Conservation (phyloP, 2,888 invertebrate species). For the Campopleginae sp. region DNA sequence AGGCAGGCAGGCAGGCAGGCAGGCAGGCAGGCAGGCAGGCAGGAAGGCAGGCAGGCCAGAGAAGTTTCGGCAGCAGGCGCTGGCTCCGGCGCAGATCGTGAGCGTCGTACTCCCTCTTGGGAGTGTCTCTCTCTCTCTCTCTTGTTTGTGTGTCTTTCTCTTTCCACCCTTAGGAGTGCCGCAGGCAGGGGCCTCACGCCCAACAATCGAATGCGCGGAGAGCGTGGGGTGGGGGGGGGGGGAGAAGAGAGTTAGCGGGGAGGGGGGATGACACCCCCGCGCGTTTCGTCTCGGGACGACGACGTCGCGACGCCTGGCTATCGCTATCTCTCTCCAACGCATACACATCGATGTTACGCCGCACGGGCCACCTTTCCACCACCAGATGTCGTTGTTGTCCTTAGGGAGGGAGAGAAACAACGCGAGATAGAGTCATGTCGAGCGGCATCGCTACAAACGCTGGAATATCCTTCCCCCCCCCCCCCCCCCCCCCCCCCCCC, state of each 20-base stretch:
- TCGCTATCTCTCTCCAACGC: constrained; percentile 48
- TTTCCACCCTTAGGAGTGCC: constrained; percentile 29
- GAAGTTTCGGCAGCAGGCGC: constrained; percentile 79
- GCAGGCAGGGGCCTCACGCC: constrained; percentile 34
- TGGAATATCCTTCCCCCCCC: constrained; percentile 44
- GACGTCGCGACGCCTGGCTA: constrained; percentile 53
- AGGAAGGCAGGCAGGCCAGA: too few relatives aligned
- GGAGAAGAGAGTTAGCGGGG: too few relatives aligned
- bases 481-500: constrained; percentile 35
- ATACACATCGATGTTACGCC: constrained; percentile 28
- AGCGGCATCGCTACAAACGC: constrained; percentile 53
- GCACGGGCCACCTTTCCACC: constrained; percentile 24
- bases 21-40: too few relatives aligned
- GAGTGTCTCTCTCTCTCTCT: constrained; percentile 42
- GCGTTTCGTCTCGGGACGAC: constrained; percentile 51
- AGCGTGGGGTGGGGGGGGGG: constrained; percentile 21
- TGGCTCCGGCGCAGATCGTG: constrained; percentile 71
- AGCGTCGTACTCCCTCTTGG: constrained; percentile 50
- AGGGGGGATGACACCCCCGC: constrained; percentile 58
- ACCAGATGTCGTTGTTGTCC: constrained; percentile 41
- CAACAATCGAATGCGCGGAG: constrained; percentile 45
- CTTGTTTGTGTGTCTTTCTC: constrained; percentile 42
- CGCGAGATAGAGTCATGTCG: constrained; percentile 3
- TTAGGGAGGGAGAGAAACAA: neutral
- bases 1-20: too few relatives aligned